phyloP scores from a whole-genome alignment of 2,888 invertebrate genomes.

The Ichneumoninae sp. region DNA sequence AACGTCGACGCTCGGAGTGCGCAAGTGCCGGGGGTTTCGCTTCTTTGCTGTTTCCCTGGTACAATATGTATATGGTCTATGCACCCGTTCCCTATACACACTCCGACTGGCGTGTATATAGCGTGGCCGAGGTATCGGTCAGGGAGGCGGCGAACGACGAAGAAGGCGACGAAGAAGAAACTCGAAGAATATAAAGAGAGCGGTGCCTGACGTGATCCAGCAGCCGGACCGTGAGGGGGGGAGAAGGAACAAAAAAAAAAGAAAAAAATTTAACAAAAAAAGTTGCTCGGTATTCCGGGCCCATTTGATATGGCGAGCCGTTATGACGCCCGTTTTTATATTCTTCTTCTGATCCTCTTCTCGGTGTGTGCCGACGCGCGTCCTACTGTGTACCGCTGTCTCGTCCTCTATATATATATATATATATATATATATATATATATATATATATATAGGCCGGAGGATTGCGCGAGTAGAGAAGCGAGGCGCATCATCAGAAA shows the following conservation, averaged over 20 bases:
- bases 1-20: slow-evolving; percentile 41
- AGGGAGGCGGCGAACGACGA: slow-evolving; percentile 69
- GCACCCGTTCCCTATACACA: not conserved
- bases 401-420: not conserved
- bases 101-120: slow-evolving; percentile 51
- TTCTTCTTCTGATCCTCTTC: slow-evolving; percentile 55
- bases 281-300: slow-evolving; percentile 63
- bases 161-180: slow-evolving; percentile 70
- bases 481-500: slow-evolving; percentile 39
- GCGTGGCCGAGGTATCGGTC: slow-evolving; percentile 60
- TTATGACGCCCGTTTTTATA: slow-evolving; percentile 70
- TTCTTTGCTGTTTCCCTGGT: slow-evolving; percentile 31
- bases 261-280: slow-evolving; percentile 32
- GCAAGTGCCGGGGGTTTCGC: not conserved
- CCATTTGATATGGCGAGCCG: slow-evolving; percentile 69
- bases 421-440: slow-evolving; percentile 8
- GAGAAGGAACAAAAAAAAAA: slow-evolving; percentile 19
- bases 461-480: slow-evolving; percentile 28
- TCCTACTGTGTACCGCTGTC: not conserved
- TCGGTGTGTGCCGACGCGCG: slow-evolving; percentile 42
- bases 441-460: slow-evolving; percentile 6
- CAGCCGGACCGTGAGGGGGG: slow-evolving; percentile 24
- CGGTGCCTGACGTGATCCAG: slow-evolving; percentile 47
- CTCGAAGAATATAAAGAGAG: slow-evolving; percentile 61
- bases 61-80: slow-evolving; percentile 17